Percentiles rank a stretch among this genome's conserved stretches.
These are phyloP conservation scores for Allochrocebus solatus DNA, from an alignment of 2,797 vertebrate species.

Conservation along the genomic window DNA sequence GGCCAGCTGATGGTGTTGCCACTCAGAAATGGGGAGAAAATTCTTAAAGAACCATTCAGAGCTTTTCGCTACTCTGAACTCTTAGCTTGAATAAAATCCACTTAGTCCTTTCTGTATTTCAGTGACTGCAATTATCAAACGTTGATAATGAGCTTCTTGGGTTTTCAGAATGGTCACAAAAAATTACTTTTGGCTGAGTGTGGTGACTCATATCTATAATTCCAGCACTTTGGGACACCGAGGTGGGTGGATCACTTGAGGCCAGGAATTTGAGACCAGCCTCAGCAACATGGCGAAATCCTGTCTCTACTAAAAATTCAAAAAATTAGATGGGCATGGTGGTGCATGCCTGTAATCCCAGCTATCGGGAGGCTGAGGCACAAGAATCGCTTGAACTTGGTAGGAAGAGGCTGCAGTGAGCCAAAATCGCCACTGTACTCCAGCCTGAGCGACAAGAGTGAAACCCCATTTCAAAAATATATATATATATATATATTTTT, in stretches of 20 bases:
- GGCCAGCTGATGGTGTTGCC: neutral
- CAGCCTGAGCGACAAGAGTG: neutral
- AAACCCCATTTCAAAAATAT: neutral
- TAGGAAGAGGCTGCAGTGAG: neutral
- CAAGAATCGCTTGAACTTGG: neutral
- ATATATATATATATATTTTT: too few species aligned
- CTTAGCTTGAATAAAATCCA: neutral
- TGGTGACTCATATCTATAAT: neutral
- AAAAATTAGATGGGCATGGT: neutral
- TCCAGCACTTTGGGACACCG: neutral
- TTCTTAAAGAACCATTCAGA: neutral
- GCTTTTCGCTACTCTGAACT: neutral
- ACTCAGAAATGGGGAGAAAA: neutral
- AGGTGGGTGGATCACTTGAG: neutral
- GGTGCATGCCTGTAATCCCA: neutral
- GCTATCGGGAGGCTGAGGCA: neutral
- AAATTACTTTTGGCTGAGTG: neutral
- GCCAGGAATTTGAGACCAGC: neutral
- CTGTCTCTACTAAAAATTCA: neutral
- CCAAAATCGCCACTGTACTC: accelerated
- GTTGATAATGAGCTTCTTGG: neutral
- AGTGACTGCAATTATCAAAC: neutral
- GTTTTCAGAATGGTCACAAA: neutral
- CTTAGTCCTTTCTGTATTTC: neutral
- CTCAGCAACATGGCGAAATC: neutral